Evolutionary conservation across 2,113 vertebrate genomes (phyloP), one percentile per base, ranked within the genome.

Genomic region (Macaca fascicularis): DNA sequence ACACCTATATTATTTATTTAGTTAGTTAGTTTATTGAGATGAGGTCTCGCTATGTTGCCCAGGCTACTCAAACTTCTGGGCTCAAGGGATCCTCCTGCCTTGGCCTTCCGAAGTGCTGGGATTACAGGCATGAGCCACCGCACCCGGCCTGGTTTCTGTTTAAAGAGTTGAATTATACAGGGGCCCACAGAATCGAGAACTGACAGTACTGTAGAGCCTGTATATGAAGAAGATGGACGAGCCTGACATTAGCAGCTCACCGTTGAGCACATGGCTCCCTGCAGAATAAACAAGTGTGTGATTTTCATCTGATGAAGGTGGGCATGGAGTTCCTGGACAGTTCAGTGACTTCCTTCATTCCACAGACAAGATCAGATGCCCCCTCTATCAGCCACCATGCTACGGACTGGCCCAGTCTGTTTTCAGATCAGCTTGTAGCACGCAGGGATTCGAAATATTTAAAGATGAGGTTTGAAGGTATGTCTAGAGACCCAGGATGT

Each of bases 251-350:
- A 43, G 81, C 38, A 72, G 76, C 40, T 11, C 32, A 5, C 30
- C 22, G 1, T 40, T 38, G 40, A 85, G 38, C 1, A 13, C 64
- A 16, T 1, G 4, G 75, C 61, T 23, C 19, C 8, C 4, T 17
- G 85, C 40, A 80, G 52, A 45, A 32, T 27, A 45, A 8, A n/a
- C 40, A 40, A 35, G 35, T 14, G 9, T 55, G 25, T 55, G 38
- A n/a, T 93, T 93, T 94, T 83, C 12, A 4, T 38, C 92, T 59
- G 76, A n/a, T n/a, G n/a, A 70, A 82, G 89, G 72, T 89, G 67
- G 78, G 67, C 19, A 13, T 27, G 1, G 48, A 30, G 50, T 52
- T 95, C 32, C 55, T 50, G 50, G 48, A 27, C 23, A 22, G 80
- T 22, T 10, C n/a, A 11, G 43, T 72, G 72, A 59, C 72, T 69